Percentiles rank a stretch among this genome's conserved stretches.
These are phyloP conservation scores for Aphelinus certus DNA, from an alignment of 1,140 invertebrate genomes.

Conservation along the genomic window DNA sequence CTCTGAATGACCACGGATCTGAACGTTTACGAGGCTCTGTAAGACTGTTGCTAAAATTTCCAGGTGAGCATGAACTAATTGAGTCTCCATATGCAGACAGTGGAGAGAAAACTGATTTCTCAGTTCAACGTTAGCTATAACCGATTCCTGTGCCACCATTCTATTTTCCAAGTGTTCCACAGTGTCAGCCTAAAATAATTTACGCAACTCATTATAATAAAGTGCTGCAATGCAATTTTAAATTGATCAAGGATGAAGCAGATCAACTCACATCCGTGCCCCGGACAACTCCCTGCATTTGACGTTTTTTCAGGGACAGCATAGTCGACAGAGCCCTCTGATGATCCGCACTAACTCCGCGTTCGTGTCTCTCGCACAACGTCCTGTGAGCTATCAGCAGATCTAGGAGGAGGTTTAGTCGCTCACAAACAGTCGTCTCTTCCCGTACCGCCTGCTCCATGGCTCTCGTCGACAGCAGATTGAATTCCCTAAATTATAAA, in stretches of 20 bases:
- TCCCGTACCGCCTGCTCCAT: constrained; percentile 67
- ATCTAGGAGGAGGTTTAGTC: constrained; percentile 72
- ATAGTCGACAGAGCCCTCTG: constrained; percentile 76
- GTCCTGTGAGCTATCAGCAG: constrained; percentile 72
- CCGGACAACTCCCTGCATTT: constrained; percentile 75
- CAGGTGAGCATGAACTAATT: constrained; percentile 75
- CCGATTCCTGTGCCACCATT: constrained; percentile 77
- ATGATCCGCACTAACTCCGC: constrained; percentile 75
- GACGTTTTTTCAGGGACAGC: constrained; percentile 75
- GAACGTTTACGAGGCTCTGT: constrained; percentile 70
- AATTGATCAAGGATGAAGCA: neutral
- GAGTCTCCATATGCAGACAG: constrained; percentile 79
- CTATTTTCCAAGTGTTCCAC: constrained; percentile 75
- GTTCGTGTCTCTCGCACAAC: constrained; percentile 77
- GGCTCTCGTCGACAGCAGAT: constrained; percentile 61
- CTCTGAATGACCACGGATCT: constrained; percentile 72
- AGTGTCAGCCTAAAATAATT: constrained; percentile 68
- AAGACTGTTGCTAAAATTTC: constrained; percentile 74
- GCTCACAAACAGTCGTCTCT: constrained; percentile 72
- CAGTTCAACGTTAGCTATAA: constrained; percentile 77
- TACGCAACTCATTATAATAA: neutral
- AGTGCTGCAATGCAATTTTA: neutral
- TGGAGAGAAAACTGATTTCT: constrained; percentile 77
- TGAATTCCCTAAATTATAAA: constrained; percentile 60
- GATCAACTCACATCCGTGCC: constrained; percentile 67